Conservation (phyloP, 2,888 invertebrate species). For the Xanthia togata region DNA sequence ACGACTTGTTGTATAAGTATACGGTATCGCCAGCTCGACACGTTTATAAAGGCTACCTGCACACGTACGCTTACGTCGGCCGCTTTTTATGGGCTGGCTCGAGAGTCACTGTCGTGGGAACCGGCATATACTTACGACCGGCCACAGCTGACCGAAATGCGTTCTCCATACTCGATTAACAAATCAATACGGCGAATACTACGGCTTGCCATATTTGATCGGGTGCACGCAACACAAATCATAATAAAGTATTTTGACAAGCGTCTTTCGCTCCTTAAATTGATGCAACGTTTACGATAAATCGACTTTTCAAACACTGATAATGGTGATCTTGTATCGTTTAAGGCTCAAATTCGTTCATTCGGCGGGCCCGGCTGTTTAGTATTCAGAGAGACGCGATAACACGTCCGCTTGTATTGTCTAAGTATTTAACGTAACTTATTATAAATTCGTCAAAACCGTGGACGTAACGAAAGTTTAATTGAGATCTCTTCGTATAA, state of each 20-base stretch:
- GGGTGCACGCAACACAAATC: slow-evolving; percentile 75
- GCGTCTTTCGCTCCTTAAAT: slow-evolving; percentile 77
- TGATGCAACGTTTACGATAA: slow-evolving; percentile 69
- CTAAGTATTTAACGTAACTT: slow-evolving; percentile 77
- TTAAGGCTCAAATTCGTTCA: slow-evolving; percentile 77
- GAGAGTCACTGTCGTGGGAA: slow-evolving; percentile 89
- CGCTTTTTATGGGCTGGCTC: slow-evolving; percentile 88
- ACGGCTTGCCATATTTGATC: slow-evolving; percentile 83
- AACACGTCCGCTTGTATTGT: slow-evolving; percentile 83
- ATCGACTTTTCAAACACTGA: slow-evolving; percentile 58
- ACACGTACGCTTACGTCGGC: slow-evolving; percentile 87
- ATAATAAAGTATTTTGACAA: slow-evolving; percentile 79
- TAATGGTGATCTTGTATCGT: slow-evolving; percentile 57
- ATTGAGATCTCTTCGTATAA: slow-evolving; percentile 73
- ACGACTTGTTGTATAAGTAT: slow-evolving; percentile 75
- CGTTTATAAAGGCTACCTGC: slow-evolving; percentile 87
- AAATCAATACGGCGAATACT: slow-evolving; percentile 87
- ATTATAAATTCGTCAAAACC: slow-evolving; percentile 86
- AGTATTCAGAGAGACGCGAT: slow-evolving; percentile 79
- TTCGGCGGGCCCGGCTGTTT: slow-evolving; percentile 71
- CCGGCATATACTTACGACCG: slow-evolving; percentile 88
- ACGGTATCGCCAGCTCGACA: slow-evolving; percentile 80
- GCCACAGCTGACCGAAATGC: slow-evolving; percentile 90
- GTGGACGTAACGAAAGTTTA: slow-evolving; percentile 80
- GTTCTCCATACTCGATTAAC: slow-evolving; percentile 89